phyloP scores from a whole-genome alignment of 2,888 invertebrate genomes.

The Pyrocoelia pectoralis region DNA sequence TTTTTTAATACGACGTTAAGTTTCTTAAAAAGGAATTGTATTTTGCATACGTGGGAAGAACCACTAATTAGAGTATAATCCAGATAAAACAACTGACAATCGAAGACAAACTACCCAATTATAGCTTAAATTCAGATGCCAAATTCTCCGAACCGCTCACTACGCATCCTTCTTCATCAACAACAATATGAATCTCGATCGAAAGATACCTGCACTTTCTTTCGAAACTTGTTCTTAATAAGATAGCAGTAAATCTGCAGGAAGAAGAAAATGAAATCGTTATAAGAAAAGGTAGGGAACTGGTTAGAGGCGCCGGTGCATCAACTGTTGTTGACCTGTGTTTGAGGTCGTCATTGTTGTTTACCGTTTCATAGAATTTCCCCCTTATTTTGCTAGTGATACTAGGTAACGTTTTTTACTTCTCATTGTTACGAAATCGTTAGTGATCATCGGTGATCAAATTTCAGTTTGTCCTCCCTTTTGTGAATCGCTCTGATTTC shows the following conservation, averaged over 20 bases:
- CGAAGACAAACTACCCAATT: constrained; percentile 37
- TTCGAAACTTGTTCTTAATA: constrained; percentile 20
- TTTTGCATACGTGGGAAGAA: constrained; percentile 31
- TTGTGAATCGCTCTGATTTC: too few relatives aligned
- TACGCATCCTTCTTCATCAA: not conserved
- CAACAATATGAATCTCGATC: constrained; percentile 11
- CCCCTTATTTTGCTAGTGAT: too few relatives aligned
- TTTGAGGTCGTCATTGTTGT: constrained; percentile 24
- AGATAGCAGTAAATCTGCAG: constrained; percentile 30
- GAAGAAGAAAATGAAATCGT: constrained; percentile 22
- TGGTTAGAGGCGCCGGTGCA: constrained; percentile 36
- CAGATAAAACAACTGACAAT: constrained; percentile 32
- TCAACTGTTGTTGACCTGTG: constrained; percentile 32
- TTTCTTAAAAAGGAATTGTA: constrained; percentile 21
- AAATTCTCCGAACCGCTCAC: not conserved
- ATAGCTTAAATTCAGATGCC: constrained; percentile 12
- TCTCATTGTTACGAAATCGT: too few relatives aligned
- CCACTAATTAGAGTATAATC: constrained; percentile 34
- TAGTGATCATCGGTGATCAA: too few relatives aligned
- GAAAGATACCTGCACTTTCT: constrained; percentile 19
- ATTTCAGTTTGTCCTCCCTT: too few relatives aligned
- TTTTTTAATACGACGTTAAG: not conserved
- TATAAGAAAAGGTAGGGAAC: constrained; percentile 28
- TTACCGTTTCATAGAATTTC: constrained; percentile 17
- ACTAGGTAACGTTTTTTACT: too few relatives aligned